These are phyloP conservation scores for Eristalis pertinax DNA, from an alignment of 2,888 invertebrate genomes.

Conservation along the genomic window DNA sequence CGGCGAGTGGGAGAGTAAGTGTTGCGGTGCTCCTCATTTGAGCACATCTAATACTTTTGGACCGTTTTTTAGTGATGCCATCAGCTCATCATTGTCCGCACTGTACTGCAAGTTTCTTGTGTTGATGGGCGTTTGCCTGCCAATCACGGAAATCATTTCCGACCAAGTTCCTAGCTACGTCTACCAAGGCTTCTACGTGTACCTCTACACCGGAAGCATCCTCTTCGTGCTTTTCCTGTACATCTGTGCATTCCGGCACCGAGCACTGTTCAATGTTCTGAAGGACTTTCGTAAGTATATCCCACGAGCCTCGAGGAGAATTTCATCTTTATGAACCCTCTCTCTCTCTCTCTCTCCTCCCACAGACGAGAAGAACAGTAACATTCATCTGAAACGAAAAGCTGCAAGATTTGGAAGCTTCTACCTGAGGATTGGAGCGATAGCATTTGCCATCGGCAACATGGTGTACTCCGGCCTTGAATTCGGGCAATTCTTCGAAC, in stretches of 20 bases:
- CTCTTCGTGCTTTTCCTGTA: constrained; percentile 89
- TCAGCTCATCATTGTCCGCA: constrained; percentile 89
- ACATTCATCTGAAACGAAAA: constrained; percentile 79
- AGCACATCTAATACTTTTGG: constrained; percentile 14
- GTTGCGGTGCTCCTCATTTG: neutral
- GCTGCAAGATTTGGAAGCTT: constrained; percentile 90
- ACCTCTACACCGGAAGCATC: constrained; percentile 89
- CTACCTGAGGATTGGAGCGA: constrained; percentile 91
- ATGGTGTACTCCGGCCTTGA: constrained; percentile 88
- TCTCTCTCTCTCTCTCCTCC: constrained; percentile 1
- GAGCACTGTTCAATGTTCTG: constrained; percentile 85
- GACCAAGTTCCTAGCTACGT: constrained; percentile 88
- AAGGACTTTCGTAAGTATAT: constrained; percentile 81
- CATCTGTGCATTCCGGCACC: constrained; percentile 85
- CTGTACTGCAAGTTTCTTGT: constrained; percentile 93
- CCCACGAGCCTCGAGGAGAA: neutral
- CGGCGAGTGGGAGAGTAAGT: constrained; percentile 82
- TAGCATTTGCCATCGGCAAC: constrained; percentile 84
- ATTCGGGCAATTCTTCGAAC: constrained; percentile 89
- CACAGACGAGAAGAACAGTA: constrained; percentile 80
- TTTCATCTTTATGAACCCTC: neutral
- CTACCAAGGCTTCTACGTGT: constrained; percentile 93
- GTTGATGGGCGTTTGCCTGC: constrained; percentile 91
- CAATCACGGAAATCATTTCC: constrained; percentile 92
- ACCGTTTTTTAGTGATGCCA: constrained; percentile 83